Evolutionary conservation across 2,113 vertebrate genomes (phyloP).

Genomic region (Sorex araneus): DNA sequence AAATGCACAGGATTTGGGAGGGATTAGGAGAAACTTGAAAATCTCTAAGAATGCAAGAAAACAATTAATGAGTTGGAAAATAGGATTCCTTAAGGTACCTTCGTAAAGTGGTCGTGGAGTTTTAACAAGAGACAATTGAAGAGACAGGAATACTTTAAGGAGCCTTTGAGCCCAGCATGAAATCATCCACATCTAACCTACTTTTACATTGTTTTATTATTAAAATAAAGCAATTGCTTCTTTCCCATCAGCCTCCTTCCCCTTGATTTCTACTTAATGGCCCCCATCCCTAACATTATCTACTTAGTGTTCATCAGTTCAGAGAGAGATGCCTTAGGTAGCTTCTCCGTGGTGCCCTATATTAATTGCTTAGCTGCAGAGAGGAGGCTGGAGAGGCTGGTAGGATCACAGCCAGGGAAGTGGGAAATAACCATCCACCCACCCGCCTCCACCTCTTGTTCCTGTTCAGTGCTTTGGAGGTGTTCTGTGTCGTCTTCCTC

Average conservation of each 20-base stretch:
- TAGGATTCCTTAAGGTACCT: slow-evolving; percentile 69
- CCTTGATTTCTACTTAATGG: background rate
- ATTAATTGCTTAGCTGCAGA: background rate
- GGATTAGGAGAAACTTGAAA: slow-evolving; percentile 80
- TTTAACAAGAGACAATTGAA: slow-evolving; percentile 55
- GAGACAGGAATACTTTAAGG: slow-evolving; percentile 34
- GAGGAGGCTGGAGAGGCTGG: background rate
- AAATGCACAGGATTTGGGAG: slow-evolving; percentile 77
- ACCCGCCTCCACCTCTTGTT: background rate
- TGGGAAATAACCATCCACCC: background rate
- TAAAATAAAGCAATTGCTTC: slow-evolving; percentile 42
- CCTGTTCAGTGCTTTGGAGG: background rate
- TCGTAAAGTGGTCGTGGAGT: slow-evolving; percentile 46
- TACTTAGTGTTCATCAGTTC: background rate
- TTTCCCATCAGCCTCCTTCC: background rate
- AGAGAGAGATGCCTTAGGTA: background rate
- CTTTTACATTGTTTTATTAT: slow-evolving; percentile 27
- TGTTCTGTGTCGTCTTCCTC: background rate
- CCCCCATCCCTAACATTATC: background rate
- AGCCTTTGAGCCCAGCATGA: slow-evolving; percentile 52
- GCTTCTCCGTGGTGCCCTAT: background rate
- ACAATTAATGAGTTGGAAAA: slow-evolving; percentile 81
- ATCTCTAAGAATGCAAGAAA: slow-evolving; percentile 77
- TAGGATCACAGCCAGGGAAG: background rate
- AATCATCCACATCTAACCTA: slow-evolving; percentile 47